Evolutionary conservation across 2,113 vertebrate species (phyloP), one percentile per base, ranked within the genome.

Genomic region (Lampris incognitus): DNA sequence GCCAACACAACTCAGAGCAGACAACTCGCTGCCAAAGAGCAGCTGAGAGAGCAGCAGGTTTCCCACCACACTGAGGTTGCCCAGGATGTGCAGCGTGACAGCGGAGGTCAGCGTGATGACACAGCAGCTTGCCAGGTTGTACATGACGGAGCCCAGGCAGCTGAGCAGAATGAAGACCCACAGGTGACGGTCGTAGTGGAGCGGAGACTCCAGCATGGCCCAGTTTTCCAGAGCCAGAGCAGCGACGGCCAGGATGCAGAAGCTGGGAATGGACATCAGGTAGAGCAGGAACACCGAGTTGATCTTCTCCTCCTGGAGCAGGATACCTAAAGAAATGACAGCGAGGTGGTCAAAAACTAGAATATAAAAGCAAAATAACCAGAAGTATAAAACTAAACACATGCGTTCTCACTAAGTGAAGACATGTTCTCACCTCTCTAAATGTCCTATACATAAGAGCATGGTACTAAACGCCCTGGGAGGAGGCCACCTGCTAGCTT

Each of bases 81-180:
- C 98, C 52, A 99, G 94, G 76, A 99, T 94, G 1, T 99, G 98
- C 88, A 99, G 93, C 0, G 98, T 99, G 92, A 99, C 97, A 6
- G 97, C 96, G 0, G 98, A 99, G 38, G 98, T 99, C 80, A 97
- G 97, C 0, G 96, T 96, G 92, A 99, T 95, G 83, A 99, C 90
- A 46, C 95, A 96, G 94, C 95, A 96, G 90, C 97, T 97, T 88
- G 98, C 95, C 92, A 99, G 85, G 94, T 99, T 99, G 94, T 99
- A 99, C 79, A 99, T 90, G 74, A 99, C 97, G 0, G 97, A 99
- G 79, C 96, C 94, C 71, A 98, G 90, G 90, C 98, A 99, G 94
- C 97, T 99, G 83, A 99, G 96, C 84, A 98, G 85, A 82, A 99
- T 87, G 11, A 97, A 97, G 81, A 93, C 86, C 97, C 97, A 99